phyloP scores from a whole-genome alignment of 2,797 vertebrate genomes.

The Lutjanus campechanus region DNA sequence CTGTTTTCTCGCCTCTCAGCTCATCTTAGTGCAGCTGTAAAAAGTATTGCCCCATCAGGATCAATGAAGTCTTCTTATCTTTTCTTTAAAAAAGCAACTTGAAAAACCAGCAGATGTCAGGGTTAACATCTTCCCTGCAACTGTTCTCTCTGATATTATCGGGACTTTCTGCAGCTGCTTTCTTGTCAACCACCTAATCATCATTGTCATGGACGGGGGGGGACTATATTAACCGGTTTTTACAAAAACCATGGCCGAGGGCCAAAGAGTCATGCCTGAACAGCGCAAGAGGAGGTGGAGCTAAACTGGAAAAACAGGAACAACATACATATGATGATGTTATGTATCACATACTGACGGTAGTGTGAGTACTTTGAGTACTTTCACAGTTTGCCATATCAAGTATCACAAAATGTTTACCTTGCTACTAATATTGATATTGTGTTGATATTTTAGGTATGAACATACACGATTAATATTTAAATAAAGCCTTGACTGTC shows the following conservation, averaged over 20 bases:
- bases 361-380: background rate
- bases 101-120: background rate
- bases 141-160: background rate
- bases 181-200: background rate
- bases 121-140: background rate
- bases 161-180: background rate
- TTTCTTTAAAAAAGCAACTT: background rate
- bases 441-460: background rate
- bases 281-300: background rate
- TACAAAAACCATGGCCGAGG: background rate
- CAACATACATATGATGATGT: background rate
- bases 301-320: constrained; percentile 56
- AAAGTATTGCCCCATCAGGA: background rate
- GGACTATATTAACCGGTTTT: background rate
- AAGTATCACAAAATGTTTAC: background rate
- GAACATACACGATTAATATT: background rate
- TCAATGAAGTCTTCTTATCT: background rate
- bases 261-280: background rate
- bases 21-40: background rate
- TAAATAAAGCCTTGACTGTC: background rate
- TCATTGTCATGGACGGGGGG: background rate
- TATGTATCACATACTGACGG: background rate
- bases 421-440: background rate
- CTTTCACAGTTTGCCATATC: background rate
- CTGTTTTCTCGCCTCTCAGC: background rate